Conservation (phyloP, 2,797 vertebrate genomes). For the Triplophysa yarkandensis region DNA sequence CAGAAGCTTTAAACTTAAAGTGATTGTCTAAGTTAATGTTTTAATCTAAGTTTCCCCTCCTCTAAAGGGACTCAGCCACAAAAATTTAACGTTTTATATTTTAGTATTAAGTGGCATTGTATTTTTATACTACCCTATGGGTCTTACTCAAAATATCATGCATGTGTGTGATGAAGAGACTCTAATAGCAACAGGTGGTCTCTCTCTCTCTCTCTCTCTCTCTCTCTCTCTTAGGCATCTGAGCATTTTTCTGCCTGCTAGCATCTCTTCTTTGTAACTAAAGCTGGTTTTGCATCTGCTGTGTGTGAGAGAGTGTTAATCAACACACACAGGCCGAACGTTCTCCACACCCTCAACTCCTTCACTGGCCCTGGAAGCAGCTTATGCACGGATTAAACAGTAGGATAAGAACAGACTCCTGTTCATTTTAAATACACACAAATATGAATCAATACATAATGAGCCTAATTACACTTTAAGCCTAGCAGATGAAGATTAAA, state of each 20-base stretch:
- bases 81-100: slow-evolving; percentile 16
- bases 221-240: slow-evolving; percentile 19
- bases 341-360: slow-evolving; percentile 15
- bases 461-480: neutral
- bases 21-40: too few species aligned
- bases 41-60: neutral
- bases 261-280: slow-evolving; percentile 46
- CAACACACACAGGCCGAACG: slow-evolving; percentile 15
- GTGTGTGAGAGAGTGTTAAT: slow-evolving; percentile 48
- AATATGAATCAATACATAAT: neutral
- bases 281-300: slow-evolving; percentile 55
- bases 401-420: slow-evolving; percentile 37
- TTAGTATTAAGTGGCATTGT: slow-evolving; percentile 7
- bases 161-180: neutral
- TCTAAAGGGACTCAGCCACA: neutral
- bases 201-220: neutral
- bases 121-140: slow-evolving; percentile 30
- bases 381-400: slow-evolving; percentile 38
- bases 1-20: too few species aligned
- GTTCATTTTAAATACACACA: slow-evolving; percentile 11
- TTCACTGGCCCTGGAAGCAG: slow-evolving; percentile 27
- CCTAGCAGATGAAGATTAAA: neutral
- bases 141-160: slow-evolving; percentile 26
- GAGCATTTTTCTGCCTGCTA: slow-evolving; percentile 33
- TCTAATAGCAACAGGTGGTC: slow-evolving; percentile 29